Conservation (phyloP, 1,140 invertebrate species). For the Steinernema feltiae region DNA sequence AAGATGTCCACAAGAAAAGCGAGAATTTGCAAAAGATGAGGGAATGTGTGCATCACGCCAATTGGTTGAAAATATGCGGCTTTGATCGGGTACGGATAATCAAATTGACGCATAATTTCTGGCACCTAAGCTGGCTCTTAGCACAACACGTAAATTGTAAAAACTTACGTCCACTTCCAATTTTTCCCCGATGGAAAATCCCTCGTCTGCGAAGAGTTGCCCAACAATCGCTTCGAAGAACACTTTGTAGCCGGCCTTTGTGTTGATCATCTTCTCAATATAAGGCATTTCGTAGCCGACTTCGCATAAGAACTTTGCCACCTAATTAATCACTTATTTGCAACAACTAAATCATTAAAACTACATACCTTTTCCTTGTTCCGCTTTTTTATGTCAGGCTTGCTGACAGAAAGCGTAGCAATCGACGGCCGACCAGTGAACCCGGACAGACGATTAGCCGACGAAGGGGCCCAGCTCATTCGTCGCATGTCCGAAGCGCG, state of each 20-base stretch:
- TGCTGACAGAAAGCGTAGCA: neutral
- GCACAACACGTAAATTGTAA: neutral
- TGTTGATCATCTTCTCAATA: neutral
- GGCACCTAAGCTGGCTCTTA: neutral
- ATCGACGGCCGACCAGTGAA: neutral
- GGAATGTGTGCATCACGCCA: neutral
- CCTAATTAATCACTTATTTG: neutral
- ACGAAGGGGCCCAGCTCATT: neutral
- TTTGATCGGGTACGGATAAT: neutral
- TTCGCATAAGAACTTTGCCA: neutral
- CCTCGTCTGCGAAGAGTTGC: neutral
- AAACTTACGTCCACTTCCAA: neutral
- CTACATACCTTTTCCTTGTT: conserved; percentile 2
- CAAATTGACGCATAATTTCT: neutral
- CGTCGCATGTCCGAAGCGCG: conserved; percentile 1
- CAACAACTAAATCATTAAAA: neutral
- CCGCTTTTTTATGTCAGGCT: neutral
- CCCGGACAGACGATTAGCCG: neutral
- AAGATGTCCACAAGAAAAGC: conserved; percentile 3
- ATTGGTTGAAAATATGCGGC: neutral
- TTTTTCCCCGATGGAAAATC: neutral
- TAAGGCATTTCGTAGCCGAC: neutral
- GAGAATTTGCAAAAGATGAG: neutral
- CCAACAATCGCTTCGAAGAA: neutral
- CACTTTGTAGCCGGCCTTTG: neutral